These are phyloP conservation scores for Gortyna flavago DNA, from an alignment of 2,888 invertebrate genomes.

Conservation along the genomic window DNA sequence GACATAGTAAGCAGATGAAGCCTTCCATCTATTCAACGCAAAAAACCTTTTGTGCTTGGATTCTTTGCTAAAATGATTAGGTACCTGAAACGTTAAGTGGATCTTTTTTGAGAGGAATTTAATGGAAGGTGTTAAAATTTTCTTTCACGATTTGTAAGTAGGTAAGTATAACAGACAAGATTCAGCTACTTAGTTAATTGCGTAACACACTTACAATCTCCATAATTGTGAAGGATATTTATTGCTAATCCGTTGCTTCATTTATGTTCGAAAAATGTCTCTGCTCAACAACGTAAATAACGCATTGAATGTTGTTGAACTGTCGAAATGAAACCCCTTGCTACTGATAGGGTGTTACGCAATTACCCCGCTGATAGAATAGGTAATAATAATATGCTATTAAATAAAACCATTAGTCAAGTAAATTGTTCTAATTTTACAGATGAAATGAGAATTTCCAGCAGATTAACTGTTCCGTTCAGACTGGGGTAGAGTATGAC, in stretches of 20 bases:
- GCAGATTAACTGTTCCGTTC: background rate
- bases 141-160: background rate
- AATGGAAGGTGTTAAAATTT: conserved; percentile 23
- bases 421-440: no score
- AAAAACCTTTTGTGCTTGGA: conserved; percentile 57
- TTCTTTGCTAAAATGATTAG: conserved; percentile 53
- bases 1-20: conserved; percentile 43
- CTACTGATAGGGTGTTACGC: no score
- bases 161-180: no score
- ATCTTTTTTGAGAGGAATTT: conserved; percentile 1
- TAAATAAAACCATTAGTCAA: background rate
- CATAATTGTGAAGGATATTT: background rate
- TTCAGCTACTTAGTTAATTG: background rate
- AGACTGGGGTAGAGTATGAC: background rate
- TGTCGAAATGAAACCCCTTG: background rate
- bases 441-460: background rate
- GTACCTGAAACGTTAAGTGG: conserved; percentile 37
- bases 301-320: background rate
- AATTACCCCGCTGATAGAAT: background rate
- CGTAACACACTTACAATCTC: background rate
- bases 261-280: background rate
- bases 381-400: background rate
- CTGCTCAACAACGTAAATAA: background rate
- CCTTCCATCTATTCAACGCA: conserved; percentile 38
- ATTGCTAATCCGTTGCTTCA: background rate